Base-by-base conservation (phyloP, 2,888 invertebrate genomes). In the Agriopis aurantiaria region DNA sequence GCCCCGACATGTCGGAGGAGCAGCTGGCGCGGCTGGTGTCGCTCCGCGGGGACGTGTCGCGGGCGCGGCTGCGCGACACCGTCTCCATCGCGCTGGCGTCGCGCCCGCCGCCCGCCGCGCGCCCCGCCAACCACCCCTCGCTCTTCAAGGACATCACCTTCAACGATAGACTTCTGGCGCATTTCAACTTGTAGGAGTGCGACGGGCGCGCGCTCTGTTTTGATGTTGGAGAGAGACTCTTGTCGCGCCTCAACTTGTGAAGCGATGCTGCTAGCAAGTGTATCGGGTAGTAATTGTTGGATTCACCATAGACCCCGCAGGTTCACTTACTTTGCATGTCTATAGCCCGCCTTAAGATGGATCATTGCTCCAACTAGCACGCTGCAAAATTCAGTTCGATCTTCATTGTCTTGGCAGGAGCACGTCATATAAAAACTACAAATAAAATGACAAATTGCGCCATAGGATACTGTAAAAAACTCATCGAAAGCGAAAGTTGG, bases 1-100 rank as follows among this genome's bases (percentile, higher is more conserved):
- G 97, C 93, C 98, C 99, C 0, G 98, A 98, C 85, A 96, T 99
- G 79, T 96, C 96, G 11, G 97, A 97, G 84, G 99, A 99, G 88
- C 99, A 99, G 88, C 94, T 99, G 79, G 95, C 97, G 72, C 96
- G 98, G 63, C 93, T 99, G 74, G 95, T 99, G 79, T 96, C 96
- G 86, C 95, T 98, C 76, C 95, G 99, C 71, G 99, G 98, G 3
- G 99, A 99, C 90, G 96, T 99, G 76, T 96, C 97, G 61, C 96
- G 97, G 72, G 96, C 97, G 59, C 97, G 97, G 85, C 96, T 97
- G 61, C 95, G 97, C 78, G 96, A 96, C 86, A 91, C 90, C 41
- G 88, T 91, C 40, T 96, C 97, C 63, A 97, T 97, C 87, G 96
- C 97, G 71, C 95, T 88, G 23, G 88, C 86, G 71, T 95, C 96